Evolutionary conservation across 2,888 invertebrate species (phyloP).

Genomic region (Yponomeuta cagnagella): DNA sequence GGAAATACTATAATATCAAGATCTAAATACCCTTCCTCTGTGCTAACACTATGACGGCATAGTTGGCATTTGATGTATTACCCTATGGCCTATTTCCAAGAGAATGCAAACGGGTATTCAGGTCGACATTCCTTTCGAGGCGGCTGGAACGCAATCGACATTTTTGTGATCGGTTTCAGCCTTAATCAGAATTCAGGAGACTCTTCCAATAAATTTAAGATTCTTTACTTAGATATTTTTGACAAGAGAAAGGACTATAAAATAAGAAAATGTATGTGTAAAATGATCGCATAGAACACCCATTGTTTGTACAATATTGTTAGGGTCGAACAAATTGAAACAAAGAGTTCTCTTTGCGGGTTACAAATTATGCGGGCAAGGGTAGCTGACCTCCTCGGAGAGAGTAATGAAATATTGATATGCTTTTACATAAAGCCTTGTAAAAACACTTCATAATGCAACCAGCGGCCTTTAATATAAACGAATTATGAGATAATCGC

Average conservation of each 20-base stretch:
- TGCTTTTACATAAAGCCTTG: slow-evolving; percentile 8
- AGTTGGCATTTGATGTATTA: background rate
- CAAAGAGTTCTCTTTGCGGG: slow-evolving; percentile 33
- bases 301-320: slow-evolving; percentile 8
- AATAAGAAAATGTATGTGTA: background rate
- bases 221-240: background rate
- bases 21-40: too few relatives aligned
- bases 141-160: slow-evolving; percentile 48
- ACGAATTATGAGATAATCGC: background rate
- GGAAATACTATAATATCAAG: background rate
- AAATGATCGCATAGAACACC: background rate
- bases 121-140: slow-evolving; percentile 52
- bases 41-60: background rate
- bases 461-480: background rate
- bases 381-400: slow-evolving; percentile 26
- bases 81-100: slow-evolving; percentile 25
- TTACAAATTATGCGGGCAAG: slow-evolving; percentile 42
- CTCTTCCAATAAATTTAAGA: background rate
- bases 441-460: slow-evolving; percentile 19
- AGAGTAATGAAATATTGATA: slow-evolving; percentile 18
- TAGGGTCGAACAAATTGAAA: slow-evolving; percentile 42
- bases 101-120: slow-evolving; percentile 34
- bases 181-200: background rate
- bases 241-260: background rate
- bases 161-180: slow-evolving; percentile 18